Percentiles rank a stretch among this genome's conserved stretches.
Conservation (phyloP, 2,797 vertebrate species). For the Amblyraja radiata region DNA sequence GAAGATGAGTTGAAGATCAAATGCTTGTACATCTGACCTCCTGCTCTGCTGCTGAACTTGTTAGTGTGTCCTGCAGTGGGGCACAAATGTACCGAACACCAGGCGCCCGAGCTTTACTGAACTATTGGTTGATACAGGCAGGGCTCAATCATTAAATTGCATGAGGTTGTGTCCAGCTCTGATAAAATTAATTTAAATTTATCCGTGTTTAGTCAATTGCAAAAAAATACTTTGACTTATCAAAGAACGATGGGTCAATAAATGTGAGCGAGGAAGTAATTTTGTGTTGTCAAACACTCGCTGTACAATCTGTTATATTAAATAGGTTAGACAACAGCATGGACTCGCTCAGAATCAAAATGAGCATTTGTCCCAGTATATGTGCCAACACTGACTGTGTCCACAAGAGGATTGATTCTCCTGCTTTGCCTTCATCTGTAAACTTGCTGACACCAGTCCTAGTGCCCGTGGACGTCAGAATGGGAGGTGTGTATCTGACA, state of each 20-base stretch:
- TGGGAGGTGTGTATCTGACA: not conserved
- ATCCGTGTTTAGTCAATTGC: not conserved
- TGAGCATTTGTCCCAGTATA: not conserved
- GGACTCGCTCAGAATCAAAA: not conserved
- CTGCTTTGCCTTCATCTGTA: not conserved
- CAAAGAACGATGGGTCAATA: not conserved
- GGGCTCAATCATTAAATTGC: too few relatives aligned
- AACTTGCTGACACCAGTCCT: not conserved
- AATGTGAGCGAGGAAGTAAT: not conserved
- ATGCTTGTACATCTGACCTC: too few relatives aligned
- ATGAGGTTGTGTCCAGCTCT: not conserved
- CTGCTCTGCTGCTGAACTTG: too few relatives aligned
- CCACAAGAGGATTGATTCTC: not conserved
- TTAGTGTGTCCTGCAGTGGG: too few relatives aligned
- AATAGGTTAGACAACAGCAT: not conserved
- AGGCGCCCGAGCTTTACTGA: too few relatives aligned
- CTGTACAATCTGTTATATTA: not conserved
- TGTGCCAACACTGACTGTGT: not conserved
- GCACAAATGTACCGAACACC: too few relatives aligned
- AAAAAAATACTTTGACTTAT: not conserved
- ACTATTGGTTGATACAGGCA: too few relatives aligned
- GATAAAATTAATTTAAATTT: slow-evolving; percentile 2
- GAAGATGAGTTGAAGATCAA: too few relatives aligned
- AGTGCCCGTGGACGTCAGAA: not conserved
- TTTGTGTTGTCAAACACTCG: not conserved